phyloP scores from a whole-genome alignment of 2,113 vertebrate genomes.

The Myocastor coypus region DNA sequence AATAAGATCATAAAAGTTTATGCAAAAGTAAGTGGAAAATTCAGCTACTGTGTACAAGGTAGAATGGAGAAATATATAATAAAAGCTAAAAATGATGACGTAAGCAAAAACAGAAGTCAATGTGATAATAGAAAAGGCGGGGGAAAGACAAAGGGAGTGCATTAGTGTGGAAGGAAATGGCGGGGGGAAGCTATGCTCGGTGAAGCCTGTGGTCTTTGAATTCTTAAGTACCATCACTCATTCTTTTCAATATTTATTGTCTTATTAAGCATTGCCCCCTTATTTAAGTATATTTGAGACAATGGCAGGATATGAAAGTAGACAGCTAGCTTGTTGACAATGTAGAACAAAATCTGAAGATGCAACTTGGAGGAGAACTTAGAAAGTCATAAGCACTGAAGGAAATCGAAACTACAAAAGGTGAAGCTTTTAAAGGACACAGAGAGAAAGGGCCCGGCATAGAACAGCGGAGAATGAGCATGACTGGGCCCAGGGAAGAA shows the following conservation, averaged over 20 bases:
- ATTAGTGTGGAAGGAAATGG: neutral
- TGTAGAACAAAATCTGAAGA: neutral
- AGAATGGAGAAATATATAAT: neutral
- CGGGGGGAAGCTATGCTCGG: neutral
- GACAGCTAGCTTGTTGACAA: neutral
- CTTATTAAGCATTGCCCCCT: neutral
- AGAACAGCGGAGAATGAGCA: neutral
- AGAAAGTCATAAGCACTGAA: neutral
- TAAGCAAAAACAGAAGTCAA: neutral
- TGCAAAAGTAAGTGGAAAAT: neutral
- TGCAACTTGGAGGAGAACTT: neutral
- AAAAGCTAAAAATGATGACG: neutral
- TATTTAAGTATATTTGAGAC: slow-evolving; percentile 4
- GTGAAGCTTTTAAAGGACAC: neutral
- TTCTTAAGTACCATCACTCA: neutral
- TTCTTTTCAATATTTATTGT: slow-evolving; percentile 36
- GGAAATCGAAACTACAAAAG: neutral
- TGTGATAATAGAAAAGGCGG: neutral
- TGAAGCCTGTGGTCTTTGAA: neutral
- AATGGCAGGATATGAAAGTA: neutral
- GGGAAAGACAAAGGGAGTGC: neutral
- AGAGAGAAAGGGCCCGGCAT: neutral
- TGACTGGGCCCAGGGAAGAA: neutral
- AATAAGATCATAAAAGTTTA: neutral
- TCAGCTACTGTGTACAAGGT: neutral